Base-by-base conservation (phyloP, 2,113 vertebrate genomes). In the Thunnus thynnus region DNA sequence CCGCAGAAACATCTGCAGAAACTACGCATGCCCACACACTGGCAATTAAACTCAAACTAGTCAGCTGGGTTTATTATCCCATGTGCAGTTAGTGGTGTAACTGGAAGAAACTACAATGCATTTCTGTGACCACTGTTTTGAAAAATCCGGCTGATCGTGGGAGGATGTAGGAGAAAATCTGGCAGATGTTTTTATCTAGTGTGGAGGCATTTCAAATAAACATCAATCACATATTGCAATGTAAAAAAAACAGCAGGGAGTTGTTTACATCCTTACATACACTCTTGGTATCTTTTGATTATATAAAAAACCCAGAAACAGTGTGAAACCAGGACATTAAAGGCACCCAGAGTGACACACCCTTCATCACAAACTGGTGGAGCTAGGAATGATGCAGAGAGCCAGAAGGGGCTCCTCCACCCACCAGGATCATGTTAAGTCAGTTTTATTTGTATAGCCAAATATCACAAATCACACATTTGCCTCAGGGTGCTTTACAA, bases 201-300 rank as follows among this genome's bases (percentile, higher is more conserved):
- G 61, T 68, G 66, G 44, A 66, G 46, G 54, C 56, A 56, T 80
- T 75, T 84, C 13, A 80, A 68, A 75, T 86, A 66, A 71, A 73
- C 82, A 77, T 80, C 65, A 77, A 5, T 62, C 48, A 51, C 50
- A 65, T 74, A 50, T 71, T 58, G 72, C 50, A 61, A 44, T 55
- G 56, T 68, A 12, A 36, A 76, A 84, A 72, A 82, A 80, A 20
- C 64, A 72, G 47, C 66, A 62, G 77, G 74, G 70, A n/a, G 32
- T 30, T 30, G 27, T 30, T 30, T 30, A 30, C 61, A 18, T 51
- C 0, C 54, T 48, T 44, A 3, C 54, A 78, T 65, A 58, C 36
- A 17, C 51, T 52, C 32, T 51, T 58, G 64, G 68, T 16, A 65
- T 68, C 48, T 62, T 81, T 73, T 65, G 47, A 56, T 76, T 72